Base-by-base conservation (phyloP, 2,888 invertebrate species). In the Brachycybe producta region DNA sequence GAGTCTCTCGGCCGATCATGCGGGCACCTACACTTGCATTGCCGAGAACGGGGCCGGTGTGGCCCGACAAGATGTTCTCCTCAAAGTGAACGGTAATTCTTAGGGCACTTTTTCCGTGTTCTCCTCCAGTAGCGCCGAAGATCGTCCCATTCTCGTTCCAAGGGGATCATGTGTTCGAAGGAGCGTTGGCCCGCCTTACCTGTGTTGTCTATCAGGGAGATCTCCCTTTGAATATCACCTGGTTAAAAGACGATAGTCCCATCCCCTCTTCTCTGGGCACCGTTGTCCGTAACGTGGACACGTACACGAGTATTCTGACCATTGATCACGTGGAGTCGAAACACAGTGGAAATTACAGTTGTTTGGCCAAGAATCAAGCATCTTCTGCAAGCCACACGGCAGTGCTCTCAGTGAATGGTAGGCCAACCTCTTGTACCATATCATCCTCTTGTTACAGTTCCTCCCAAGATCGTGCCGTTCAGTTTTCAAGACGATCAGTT, bases 31-130 rank as follows among this genome's bases (percentile, higher is more conserved):
- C 21, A 41, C 41, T 41, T 41, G 41, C 23, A 41, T 11, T 15
- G 41, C 41, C 7, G 41, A 41, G 24, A 41, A 41, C 21, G n/a
- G 11, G 11, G 11, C 7, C 24, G 41, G 41, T 5, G 5, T 80
- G 73, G 79, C 80, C 70, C 79, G 80, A 74, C 80, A 78, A 75
- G 79, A 79, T 69, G 80, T 81, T 70, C 76, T 77, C 69, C 79
- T 82, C 64, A 79, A 79, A 76, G 81, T 82, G 67, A 81, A 82
- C 81, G 82, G 82, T 82, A 81, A 77, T 74, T 54, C 17, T 40
- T n/a, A 46, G 34, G 11, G 23, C 17, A 7, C 5, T n/a, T n/a
- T n/a, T n/a, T n/a, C n/a, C n/a, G n/a, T n/a, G n/a, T n/a, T n/a
- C n/a, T n/a, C n/a, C n/a, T n/a, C 44, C 38, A 51, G 51, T 51